These are phyloP conservation scores for Scylla paramamosain DNA, from an alignment of 1,140 invertebrate species.

Conservation along the genomic window DNA sequence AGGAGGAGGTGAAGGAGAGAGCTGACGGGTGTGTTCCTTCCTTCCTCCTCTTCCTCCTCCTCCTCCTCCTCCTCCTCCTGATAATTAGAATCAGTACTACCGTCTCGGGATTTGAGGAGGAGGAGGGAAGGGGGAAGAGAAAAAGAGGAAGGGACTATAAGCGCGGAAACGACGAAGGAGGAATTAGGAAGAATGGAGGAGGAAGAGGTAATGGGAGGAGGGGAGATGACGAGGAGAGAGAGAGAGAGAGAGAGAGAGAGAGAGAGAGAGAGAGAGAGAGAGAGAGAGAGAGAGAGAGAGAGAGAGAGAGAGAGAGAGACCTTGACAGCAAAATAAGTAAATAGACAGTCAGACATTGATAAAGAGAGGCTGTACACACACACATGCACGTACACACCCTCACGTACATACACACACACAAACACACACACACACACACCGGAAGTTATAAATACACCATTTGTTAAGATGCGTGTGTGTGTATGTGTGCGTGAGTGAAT, in stretches of 20 bases:
- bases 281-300: neutral
- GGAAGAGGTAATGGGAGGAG: neutral
- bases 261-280: neutral
- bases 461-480: constrained; percentile 27
- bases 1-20: neutral
- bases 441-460: neutral
- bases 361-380: neutral
- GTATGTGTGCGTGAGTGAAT: constrained; percentile 49
- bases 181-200: neutral
- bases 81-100: neutral
- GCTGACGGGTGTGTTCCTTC: neutral
- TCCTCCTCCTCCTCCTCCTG: neutral
- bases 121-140: neutral
- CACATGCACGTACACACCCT: neutral
- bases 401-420: no score
- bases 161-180: neutral
- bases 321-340: neutral
- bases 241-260: constrained; percentile 35
- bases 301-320: constrained; percentile 46
- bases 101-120: neutral
- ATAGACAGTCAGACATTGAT: neutral
- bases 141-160: constrained; percentile 15
- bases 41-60: no score
- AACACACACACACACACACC: neutral
- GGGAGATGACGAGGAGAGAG: neutral